Evolutionary conservation across 2,797 vertebrate species (phyloP), one percentile per base, ranked within the genome.

Genomic region (Momotus momota): DNA sequence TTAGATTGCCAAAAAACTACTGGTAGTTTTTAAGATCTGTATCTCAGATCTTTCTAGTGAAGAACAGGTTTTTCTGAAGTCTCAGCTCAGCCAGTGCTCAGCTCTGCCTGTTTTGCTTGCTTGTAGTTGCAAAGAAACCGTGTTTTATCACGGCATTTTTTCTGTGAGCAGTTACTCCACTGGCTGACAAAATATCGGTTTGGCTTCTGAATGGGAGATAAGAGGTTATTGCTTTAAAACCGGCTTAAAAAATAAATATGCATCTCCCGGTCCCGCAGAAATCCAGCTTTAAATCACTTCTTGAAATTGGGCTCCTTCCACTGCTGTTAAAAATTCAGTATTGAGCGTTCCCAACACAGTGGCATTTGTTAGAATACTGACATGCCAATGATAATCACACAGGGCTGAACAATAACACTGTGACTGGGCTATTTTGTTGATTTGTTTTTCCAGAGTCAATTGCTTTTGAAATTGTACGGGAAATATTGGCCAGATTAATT

Each of bases 201-300:
- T 91, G 51, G 51, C 22, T 85, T 54, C 72, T 48, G 61, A 86
- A 80, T 41, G 35, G n/a, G 54, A 88, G 66, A 81, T 51, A 66
- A 54, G 64, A 87, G 58, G 31, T 70, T 81, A 54, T 71, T 74
- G 33, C 75, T 91, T 73, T 83, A 85, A 93, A 96, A 65, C 22
- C 20, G 38, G 6, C 60, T 74, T 57, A 0, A 52, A 90, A 90
- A 84, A 70, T 26, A 81, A 40, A 45, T 20, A 2, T 61, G 57
- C 31, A 46, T 70, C 49, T 90, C 57, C 38, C 41, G 67, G 26
- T 60, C 38, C 40, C 45, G 12, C 6, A 49, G 52, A 89, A 81
- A 86, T 67, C 22, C 55, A 75, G n/a, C 33, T 88, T 82, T 61
- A 74, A 87, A 69, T 65, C 57, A 35, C 41, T 85, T 57, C 57